Percentiles rank a stretch among this genome's conserved stretches.
Conservation (phyloP, 2,888 invertebrate genomes). For the Epiblema foenella region DNA sequence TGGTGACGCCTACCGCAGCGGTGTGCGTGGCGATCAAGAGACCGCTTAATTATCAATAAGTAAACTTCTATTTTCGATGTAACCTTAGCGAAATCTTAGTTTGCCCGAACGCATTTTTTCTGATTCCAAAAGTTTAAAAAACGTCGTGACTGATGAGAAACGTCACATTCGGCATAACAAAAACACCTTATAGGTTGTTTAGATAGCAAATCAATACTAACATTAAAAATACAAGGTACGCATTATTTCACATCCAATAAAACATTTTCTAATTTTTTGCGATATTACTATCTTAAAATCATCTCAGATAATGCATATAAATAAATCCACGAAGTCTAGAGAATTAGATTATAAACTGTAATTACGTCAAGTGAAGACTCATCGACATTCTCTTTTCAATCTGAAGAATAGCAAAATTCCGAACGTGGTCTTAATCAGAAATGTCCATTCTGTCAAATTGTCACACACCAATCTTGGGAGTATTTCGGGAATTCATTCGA, state of each 20-base stretch:
- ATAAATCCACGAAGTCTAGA: background rate
- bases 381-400: background rate
- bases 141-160: background rate
- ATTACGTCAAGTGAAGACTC: background rate
- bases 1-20: too few relatives aligned
- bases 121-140: background rate
- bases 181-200: background rate
- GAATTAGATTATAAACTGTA: background rate
- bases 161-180: background rate
- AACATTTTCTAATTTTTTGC: background rate
- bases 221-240: background rate
- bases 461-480: constrained; percentile 4
- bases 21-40: too few relatives aligned
- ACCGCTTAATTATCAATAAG: background rate
- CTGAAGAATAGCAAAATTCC: background rate
- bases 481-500: background rate
- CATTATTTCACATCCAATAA: background rate
- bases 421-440: background rate
- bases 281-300: background rate
- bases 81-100: background rate
- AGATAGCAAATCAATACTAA: background rate
- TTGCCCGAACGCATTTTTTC: background rate
- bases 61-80: background rate
- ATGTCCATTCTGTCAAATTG: background rate
- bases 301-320: background rate